These are phyloP conservation scores for Conopomorpha cramerella DNA, from an alignment of 1,140 invertebrate species.

Conservation along the genomic window DNA sequence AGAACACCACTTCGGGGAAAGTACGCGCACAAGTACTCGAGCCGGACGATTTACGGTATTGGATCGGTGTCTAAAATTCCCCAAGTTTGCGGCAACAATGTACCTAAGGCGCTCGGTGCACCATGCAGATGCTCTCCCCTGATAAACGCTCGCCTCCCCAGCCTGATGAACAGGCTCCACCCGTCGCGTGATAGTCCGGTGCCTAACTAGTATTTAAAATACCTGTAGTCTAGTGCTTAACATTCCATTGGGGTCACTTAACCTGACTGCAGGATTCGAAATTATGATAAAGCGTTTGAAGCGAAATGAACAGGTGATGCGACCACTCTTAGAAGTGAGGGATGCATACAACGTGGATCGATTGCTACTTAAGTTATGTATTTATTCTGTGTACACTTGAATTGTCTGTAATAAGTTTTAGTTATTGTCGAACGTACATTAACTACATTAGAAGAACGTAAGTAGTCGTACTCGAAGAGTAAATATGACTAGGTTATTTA, in stretches of 20 bases:
- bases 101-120: background rate
- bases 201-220: too few relatives aligned
- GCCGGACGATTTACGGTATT: background rate
- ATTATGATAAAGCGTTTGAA: too few relatives aligned
- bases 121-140: background rate
- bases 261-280: too few relatives aligned
- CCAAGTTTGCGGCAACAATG: background rate
- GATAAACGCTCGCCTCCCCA: background rate
- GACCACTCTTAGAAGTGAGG: background rate
- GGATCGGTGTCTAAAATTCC: background rate
- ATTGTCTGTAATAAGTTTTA: conserved; percentile 7
- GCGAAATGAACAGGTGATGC: too few relatives aligned
- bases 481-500: background rate
- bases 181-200: background rate
- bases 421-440: conserved; percentile 8
- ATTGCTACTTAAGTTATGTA: conserved; percentile 7
- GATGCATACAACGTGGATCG: background rate
- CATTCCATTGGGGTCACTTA: background rate
- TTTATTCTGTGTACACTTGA: conserved; percentile 4
- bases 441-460: conserved; percentile 1
- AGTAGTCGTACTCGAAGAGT: background rate
- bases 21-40: background rate
- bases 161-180: background rate
- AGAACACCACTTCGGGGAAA: background rate
- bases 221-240: too few relatives aligned